These are phyloP conservation scores for Megaceryle maxima DNA, from an alignment of 2,113 vertebrate species.

Conservation along the genomic window DNA sequence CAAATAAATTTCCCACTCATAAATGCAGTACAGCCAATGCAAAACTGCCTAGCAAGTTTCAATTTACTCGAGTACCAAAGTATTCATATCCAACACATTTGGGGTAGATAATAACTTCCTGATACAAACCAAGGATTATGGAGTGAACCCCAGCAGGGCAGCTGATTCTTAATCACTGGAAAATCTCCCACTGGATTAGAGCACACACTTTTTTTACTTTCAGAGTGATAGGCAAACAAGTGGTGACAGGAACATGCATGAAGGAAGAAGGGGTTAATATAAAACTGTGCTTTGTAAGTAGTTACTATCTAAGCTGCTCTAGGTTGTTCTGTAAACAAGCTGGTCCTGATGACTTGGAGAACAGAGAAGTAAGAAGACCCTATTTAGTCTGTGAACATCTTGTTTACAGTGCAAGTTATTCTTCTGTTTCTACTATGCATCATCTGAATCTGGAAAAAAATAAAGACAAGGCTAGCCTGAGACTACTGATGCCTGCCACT, in stretches of 20 bases:
- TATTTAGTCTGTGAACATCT: background rate
- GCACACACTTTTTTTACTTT: background rate
- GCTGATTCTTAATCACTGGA: background rate
- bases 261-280: background rate
- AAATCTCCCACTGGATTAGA: background rate
- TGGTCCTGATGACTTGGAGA: background rate
- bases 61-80: slow-evolving; percentile 12
- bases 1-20: slow-evolving; percentile 42
- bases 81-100: slow-evolving; percentile 14
- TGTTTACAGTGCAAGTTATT: background rate
- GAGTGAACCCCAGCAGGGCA: background rate
- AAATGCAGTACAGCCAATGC: slow-evolving; percentile 14
- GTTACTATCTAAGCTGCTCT: background rate
- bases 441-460: background rate
- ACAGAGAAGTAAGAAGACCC: background rate
- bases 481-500: background rate
- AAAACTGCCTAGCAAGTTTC: slow-evolving; percentile 15
- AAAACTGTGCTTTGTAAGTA: background rate
- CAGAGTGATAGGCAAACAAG: background rate
- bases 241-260: background rate
- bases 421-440: background rate
- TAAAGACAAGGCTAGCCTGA: background rate
- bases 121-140: background rate
- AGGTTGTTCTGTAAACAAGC: background rate
- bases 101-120: slow-evolving; percentile 14